Conservation (phyloP, 92 coral and sea anemone genomes). For the Zoanthus sociatus region DNA sequence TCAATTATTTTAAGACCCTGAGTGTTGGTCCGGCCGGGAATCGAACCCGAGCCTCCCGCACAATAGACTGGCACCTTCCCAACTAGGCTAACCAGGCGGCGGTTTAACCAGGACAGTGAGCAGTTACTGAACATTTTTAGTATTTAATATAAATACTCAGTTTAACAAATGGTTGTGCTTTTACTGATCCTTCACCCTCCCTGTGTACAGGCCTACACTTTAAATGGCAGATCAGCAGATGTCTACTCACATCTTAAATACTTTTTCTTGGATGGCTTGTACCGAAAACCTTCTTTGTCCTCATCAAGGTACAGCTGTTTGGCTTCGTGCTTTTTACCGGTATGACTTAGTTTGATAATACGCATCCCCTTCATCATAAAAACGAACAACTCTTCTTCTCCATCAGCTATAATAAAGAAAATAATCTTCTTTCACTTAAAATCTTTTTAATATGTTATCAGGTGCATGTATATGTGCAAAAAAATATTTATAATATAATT, state of each 20-base stretch:
- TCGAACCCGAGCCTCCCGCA: too few relatives aligned
- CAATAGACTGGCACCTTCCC: too few relatives aligned
- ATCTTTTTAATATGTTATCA: background rate
- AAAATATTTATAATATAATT: too few relatives aligned
- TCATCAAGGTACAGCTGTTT: constrained; percentile 71
- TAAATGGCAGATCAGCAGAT: background rate
- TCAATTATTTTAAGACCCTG: too few relatives aligned
- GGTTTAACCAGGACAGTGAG: too few relatives aligned
- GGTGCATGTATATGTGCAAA: background rate
- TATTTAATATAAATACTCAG: too few relatives aligned
- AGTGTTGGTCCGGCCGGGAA: too few relatives aligned
- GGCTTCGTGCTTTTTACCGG: constrained; percentile 17
- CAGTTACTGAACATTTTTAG: too few relatives aligned
- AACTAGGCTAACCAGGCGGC: too few relatives aligned
- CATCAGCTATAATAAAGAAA: background rate
- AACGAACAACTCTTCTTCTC: background rate
- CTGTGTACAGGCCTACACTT: too few relatives aligned
- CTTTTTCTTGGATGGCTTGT: constrained; percentile 85
- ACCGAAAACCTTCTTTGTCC: constrained; percentile 77
- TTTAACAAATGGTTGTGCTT: too few relatives aligned
- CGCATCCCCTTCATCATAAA: constrained; percentile 52
- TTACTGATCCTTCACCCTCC: too few relatives aligned
- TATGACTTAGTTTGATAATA: constrained; percentile 49
- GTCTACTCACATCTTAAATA: constrained; percentile 72
- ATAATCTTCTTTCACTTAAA: background rate